phyloP scores from a whole-genome alignment of 2,888 invertebrate species.

The Branchipolynoe longqiensis region DNA sequence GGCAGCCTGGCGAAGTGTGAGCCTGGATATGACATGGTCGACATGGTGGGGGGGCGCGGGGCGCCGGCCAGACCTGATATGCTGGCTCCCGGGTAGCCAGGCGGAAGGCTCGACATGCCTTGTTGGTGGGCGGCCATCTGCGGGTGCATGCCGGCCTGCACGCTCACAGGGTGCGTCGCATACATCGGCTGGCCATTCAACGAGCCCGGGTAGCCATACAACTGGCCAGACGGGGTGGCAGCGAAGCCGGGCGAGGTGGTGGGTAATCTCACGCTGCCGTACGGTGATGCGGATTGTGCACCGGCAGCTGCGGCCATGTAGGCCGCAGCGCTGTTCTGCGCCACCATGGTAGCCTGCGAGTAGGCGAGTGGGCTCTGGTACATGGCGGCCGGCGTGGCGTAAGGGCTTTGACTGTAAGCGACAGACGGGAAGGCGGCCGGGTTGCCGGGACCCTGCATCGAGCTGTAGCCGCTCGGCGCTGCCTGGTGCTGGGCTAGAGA shows the following conservation, averaged over 20 bases:
- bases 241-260: neutral
- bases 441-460: constrained; percentile 7
- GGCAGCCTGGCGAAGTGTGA: constrained; percentile 26
- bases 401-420: neutral
- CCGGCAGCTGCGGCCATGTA: constrained; percentile 27
- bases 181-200: constrained; percentile 18
- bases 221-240: neutral
- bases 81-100: neutral
- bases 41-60: neutral
- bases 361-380: constrained; percentile 34
- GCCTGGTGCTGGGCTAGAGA: neutral
- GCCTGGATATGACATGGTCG: constrained; percentile 13
- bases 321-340: constrained; percentile 14
- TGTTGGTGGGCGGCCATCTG: constrained; percentile 4
- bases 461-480: neutral
- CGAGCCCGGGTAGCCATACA: constrained; percentile 15
- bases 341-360: constrained; percentile 30
- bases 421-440: constrained; percentile 14
- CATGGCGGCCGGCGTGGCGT: neutral
- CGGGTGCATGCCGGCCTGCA: neutral
- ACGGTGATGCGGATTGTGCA: constrained; percentile 4
- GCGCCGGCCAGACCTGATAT: neutral
- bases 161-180: neutral
- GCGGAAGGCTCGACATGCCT: neutral
- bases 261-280: neutral